These are phyloP conservation scores for Stenichneumon culpator DNA, from an alignment of 2,888 invertebrate species.

Conservation along the genomic window DNA sequence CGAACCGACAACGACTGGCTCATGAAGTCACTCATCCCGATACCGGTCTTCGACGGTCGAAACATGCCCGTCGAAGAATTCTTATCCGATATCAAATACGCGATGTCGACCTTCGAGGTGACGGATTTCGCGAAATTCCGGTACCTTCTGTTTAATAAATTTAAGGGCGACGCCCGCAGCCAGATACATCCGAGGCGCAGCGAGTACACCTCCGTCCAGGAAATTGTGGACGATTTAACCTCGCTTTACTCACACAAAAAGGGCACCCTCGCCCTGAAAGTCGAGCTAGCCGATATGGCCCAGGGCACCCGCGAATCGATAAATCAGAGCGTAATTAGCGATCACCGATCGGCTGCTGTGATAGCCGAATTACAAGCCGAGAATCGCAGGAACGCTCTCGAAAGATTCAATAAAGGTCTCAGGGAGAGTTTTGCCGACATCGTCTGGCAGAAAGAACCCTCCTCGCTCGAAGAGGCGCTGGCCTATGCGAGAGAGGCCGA, in stretches of 20 bases:
- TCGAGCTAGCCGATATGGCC: background rate
- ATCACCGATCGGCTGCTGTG: background rate
- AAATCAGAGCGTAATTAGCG: background rate
- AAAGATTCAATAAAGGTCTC: conserved; percentile 9
- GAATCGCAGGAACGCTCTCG: background rate
- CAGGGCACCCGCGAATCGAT: conserved; percentile 4
- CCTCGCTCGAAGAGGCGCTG: background rate
- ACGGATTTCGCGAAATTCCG: too few species aligned
- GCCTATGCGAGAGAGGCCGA: conserved; percentile 9
- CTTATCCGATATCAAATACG: too few species aligned
- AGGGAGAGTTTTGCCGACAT: background rate
- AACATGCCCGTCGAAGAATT: too few species aligned
- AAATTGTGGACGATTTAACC: too few species aligned
- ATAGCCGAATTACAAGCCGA: background rate
- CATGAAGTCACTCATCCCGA: too few species aligned
- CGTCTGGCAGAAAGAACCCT: conserved; percentile 2
- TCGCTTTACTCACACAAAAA: background rate
- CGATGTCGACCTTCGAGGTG: too few species aligned
- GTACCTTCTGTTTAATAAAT: too few species aligned
- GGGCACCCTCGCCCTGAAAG: background rate
- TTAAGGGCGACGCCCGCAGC: too few species aligned
- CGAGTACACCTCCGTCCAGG: too few species aligned
- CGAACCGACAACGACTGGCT: too few species aligned
- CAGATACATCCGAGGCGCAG: too few species aligned
- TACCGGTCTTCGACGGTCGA: too few species aligned